Evolutionary conservation across 2,888 invertebrate species (phyloP), one percentile per base, ranked within the genome.

Genomic region (Nymphalis c-album): DNA sequence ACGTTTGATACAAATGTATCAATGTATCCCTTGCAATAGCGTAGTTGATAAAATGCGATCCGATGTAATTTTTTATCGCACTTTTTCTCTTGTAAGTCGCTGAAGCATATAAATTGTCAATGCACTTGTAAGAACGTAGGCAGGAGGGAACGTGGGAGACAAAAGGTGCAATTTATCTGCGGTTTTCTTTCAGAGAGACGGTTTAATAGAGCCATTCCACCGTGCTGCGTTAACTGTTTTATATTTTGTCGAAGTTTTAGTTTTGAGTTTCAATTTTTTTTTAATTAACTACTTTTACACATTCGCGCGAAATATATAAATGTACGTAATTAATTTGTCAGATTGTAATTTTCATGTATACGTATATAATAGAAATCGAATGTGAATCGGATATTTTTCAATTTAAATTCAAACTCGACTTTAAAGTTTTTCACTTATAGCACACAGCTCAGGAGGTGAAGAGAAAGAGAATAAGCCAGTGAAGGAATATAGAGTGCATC

Each of bases 101-200:
- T 57, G 57, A 57, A 40, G 57, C 57, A 57, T 57, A 57, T 57
- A 40, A 57, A 66, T 64, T 57, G 61, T 66, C 61, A 59, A 62
- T 69, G 67, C 63, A 66, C 35, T 50, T 20, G 60, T 63, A 63
- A 69, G 59, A 71, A 67, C 63, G n/a, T 53, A 64, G 57, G 58
- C 64, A 46, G 66, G 20, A 17, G 60, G 51, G 51, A 47, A 63
- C 59, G 61, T 61, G 62, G 20, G 53, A 68, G 63, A 74, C 73
- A 74, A 74, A 72, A 63, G 72, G 59, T 63, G 68, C 70, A 74
- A 74, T 74, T 72, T 74, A 74, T 74, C 65, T 68, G 72, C 62
- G 73, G 73, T 74, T 71, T 71, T 68, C 69, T 70, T 74, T 72
- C 72, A 72, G 69, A 68, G 53, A 26, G 55, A 70, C 62, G 63